These are phyloP conservation scores for Idaea straminata DNA, from an alignment of 2,888 invertebrate species.

Conservation along the genomic window DNA sequence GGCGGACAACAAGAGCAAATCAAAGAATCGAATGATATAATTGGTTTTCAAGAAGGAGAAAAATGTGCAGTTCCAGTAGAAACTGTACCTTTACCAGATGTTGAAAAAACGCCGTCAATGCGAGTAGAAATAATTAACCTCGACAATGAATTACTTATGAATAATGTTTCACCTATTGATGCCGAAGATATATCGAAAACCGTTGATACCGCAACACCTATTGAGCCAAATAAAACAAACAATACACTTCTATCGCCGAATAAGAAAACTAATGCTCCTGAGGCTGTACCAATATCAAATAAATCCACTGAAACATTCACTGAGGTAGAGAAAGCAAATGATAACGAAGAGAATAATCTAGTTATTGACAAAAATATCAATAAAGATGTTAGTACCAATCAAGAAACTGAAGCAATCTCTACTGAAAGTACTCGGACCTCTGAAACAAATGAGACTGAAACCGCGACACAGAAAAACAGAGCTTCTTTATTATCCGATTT, in stretches of 20 bases:
- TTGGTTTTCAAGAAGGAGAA: constrained; percentile 7
- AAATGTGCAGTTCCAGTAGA: background rate
- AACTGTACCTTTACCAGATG: background rate
- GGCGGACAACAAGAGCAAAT: background rate
- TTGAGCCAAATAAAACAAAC: background rate
- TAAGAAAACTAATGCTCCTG: background rate
- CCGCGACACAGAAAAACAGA: constrained; percentile 25
- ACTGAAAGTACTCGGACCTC: background rate
- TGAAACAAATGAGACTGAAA: background rate
- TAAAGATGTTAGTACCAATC: background rate
- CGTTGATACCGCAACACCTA: background rate
- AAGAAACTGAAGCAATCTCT: background rate
- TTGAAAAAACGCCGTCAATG: background rate
- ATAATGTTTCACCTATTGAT: background rate
- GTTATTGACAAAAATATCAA: background rate
- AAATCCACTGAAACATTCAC: background rate
- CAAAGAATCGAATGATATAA: constrained; percentile 8
- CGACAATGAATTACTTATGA: background rate
- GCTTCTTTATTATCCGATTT: constrained; percentile 67
- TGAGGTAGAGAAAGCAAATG: background rate
- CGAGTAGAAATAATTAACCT: background rate
- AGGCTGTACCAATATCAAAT: background rate
- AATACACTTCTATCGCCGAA: background rate
- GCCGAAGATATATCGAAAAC: background rate
- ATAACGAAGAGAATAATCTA: background rate